Conservation (phyloP, 2,888 invertebrate species). For the Nematopogon swammerdamellus region DNA sequence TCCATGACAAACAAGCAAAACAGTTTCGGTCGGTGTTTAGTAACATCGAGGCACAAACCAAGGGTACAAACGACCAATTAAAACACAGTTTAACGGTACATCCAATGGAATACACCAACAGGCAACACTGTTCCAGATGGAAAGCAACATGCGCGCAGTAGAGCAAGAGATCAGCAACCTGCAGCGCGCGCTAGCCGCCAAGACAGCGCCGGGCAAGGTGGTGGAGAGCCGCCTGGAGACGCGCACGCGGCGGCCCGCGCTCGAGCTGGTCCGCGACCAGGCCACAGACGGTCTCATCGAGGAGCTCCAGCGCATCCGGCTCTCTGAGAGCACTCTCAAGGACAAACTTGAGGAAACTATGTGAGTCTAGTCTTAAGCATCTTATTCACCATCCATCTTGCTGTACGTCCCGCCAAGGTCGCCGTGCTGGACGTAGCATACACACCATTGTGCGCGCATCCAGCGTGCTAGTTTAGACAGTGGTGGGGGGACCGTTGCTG, state of each 20-base stretch:
- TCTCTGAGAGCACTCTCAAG: constrained; percentile 61
- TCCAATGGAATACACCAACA: too few species aligned
- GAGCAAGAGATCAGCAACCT: constrained; percentile 73
- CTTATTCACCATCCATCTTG: too few species aligned
- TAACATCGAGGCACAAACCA: too few species aligned
- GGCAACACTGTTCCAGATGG: constrained; percentile 42
- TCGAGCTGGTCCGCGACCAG: constrained; percentile 72
- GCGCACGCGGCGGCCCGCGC: constrained; percentile 71
- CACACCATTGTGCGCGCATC: too few species aligned
- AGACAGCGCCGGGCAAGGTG: constrained; percentile 76
- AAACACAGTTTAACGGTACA: too few species aligned
- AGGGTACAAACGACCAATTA: too few species aligned
- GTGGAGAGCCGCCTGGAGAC: constrained; percentile 87
- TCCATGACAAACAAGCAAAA: too few species aligned
- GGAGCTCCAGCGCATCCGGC: constrained; percentile 67
- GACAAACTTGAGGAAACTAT: constrained; percentile 69
- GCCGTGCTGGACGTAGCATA: too few species aligned
- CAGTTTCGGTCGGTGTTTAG: too few species aligned
- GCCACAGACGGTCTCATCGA: constrained; percentile 69
- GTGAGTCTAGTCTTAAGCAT: constrained; percentile 38
- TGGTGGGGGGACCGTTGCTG: too few species aligned
- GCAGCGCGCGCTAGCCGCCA: constrained; percentile 71
- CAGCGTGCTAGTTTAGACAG: too few species aligned
- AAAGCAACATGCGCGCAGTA: constrained; percentile 75
- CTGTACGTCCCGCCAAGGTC: too few species aligned